phyloP scores from a whole-genome alignment of 1,140 invertebrate genomes.

The Tetraneura akinire region DNA sequence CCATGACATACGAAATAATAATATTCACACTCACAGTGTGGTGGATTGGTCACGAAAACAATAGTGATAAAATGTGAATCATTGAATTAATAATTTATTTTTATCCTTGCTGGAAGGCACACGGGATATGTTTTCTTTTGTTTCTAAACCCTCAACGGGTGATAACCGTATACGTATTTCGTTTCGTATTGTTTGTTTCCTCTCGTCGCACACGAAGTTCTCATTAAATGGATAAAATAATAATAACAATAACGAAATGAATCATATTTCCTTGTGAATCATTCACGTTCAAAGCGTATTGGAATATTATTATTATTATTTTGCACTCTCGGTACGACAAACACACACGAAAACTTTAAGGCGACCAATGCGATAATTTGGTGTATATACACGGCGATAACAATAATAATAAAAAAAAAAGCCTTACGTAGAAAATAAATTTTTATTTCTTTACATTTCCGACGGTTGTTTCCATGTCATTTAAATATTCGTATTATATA shows the following conservation, averaged over 20 bases:
- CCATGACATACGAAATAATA: slow-evolving; percentile 36
- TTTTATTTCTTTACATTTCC: not conserved
- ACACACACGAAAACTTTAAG: not conserved
- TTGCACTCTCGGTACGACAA: not conserved
- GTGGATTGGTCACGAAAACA: slow-evolving; percentile 39
- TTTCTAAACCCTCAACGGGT: slow-evolving; percentile 44
- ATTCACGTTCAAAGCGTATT: not conserved
- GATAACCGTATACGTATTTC: slow-evolving; percentile 42
- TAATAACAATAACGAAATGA: slow-evolving; percentile 45
- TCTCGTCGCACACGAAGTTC: slow-evolving; percentile 47
- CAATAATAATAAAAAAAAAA: slow-evolving; percentile 7
- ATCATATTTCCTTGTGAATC: slow-evolving; percentile 44
- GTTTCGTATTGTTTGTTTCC: slow-evolving; percentile 37
- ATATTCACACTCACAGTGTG: not conserved
- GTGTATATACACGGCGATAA: not conserved
- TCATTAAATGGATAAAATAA: slow-evolving; percentile 42
- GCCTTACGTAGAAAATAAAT: not conserved
- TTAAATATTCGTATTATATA: not conserved
- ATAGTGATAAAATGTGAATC: slow-evolving; percentile 44
- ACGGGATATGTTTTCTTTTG: slow-evolving; percentile 26
- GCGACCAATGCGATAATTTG: not conserved
- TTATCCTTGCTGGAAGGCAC: slow-evolving; percentile 30
- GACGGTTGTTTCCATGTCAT: not conserved
- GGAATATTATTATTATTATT: not conserved
- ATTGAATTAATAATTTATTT: slow-evolving; percentile 33